Conservation (phyloP, 2,888 invertebrate species). For the Itoplectis maculator region DNA sequence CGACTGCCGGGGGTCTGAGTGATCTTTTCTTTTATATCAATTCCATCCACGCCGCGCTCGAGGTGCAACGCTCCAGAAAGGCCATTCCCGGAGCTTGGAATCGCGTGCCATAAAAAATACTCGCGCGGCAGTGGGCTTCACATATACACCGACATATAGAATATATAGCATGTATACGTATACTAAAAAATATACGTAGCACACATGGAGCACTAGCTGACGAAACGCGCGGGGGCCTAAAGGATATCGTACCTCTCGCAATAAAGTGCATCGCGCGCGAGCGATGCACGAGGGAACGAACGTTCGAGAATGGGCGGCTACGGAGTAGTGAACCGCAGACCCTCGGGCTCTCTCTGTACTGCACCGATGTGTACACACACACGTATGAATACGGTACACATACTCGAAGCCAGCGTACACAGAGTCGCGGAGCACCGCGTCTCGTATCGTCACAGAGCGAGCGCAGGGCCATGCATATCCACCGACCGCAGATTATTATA, state of each 20-base stretch:
- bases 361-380: background rate
- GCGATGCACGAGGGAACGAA: conserved; percentile 41
- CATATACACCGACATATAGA: too few relatives aligned
- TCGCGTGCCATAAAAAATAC: conserved; percentile 33
- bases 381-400: background rate
- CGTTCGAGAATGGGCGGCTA: conserved; percentile 66
- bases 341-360: conserved; percentile 32
- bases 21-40: conserved; percentile 39
- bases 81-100: conserved; percentile 24
- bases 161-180: background rate
- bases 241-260: conserved; percentile 63
- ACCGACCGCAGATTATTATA: conserved; percentile 76
- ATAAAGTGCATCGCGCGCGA: conserved; percentile 73
- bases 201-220: conserved; percentile 25
- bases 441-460: conserved; percentile 46
- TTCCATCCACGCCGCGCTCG: conserved; percentile 5
- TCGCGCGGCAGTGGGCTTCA: background rate
- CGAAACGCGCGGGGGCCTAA: conserved; percentile 28
- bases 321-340: conserved; percentile 36
- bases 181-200: background rate
- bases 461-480: conserved; percentile 42
- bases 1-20: background rate
- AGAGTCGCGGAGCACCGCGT: conserved; percentile 28
- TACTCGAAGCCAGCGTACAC: conserved; percentile 1
- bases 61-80: conserved; percentile 34